Evolutionary conservation across 2,113 vertebrate genomes (phyloP).

Genomic region (Semnornis frantzii): DNA sequence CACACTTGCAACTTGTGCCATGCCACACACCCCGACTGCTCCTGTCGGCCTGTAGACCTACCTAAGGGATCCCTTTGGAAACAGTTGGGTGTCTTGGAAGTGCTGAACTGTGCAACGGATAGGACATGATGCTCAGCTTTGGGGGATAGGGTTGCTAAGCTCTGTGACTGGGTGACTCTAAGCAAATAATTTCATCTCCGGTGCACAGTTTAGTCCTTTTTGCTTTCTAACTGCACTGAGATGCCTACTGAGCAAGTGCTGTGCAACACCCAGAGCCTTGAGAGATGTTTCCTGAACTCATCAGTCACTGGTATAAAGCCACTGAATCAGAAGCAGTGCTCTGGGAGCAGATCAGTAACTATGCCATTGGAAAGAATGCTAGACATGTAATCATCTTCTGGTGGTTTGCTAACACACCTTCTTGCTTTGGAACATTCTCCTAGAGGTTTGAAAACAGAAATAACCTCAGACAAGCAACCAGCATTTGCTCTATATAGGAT

Average conservation of each 20-base stretch:
- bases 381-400: not conserved
- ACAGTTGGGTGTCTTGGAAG: not conserved
- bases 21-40: not conserved
- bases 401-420: not conserved
- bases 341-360: not conserved
- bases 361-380: not conserved
- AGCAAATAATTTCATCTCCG: not conserved
- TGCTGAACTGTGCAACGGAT: not conserved
- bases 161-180: not conserved
- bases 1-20: not conserved
- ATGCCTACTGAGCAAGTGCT: not conserved
- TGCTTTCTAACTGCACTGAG: not conserved
- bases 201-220: rapidly evolving
- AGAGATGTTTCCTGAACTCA: not conserved
- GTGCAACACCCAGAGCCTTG: not conserved
- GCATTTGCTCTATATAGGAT: not conserved
- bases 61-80: not conserved
- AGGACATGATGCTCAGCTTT: not conserved
- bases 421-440: not conserved
- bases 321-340: not conserved
- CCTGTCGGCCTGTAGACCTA: not conserved
- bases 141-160: not conserved
- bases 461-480: not conserved
- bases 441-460: not conserved
- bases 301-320: not conserved